Evolutionary conservation across 2,113 vertebrate species (phyloP), one percentile per base, ranked within the genome.

Genomic region (Peromyscus polionotus): DNA sequence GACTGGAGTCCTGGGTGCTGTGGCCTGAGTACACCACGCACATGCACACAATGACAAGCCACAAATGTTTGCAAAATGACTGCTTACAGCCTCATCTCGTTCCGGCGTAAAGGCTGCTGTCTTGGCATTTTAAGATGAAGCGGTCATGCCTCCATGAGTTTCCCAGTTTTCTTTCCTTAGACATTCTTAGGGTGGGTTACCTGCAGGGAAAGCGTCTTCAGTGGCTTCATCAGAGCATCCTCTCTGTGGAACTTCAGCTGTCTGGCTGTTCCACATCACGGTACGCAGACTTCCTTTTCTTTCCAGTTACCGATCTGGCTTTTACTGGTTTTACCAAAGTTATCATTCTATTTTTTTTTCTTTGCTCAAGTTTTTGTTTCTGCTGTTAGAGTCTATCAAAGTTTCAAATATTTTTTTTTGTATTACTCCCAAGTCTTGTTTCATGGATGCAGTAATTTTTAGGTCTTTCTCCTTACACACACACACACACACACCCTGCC

Each of bases 281-380:
- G 79, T 24, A 20, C 79, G 7, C 79, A 59, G 33, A 39, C 80
- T 83, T 39, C 3, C 54, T 59, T 59, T 81, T 81, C 80, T 59
- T 83, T 59, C 36, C 54, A 61, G 3, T 88, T 57, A 72, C 36
- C 51, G 42, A 3, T 91, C 13, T 79, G 48, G 12, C 36, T 94
- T 57, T 80, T 75, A 33, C 72, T 45, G 8, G 70, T 80, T 70
- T 84, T 96, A 39, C 51, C 77, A 90, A 20, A 19, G 39, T 92
- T 92, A 36, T 59, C 10, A 86, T 91, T 45, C 75, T 65, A 20
- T 26, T 19, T 33, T 61, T 22, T 65, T 65, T 63, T 28, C 61
- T 89, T 20, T 48, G 31, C 88, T 88, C 72, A 65, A 68, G 68
- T 96, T 95, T 88, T 79, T 57, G 88, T 89, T 81, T 85, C 33